Evolutionary conservation across 2,797 vertebrate genomes (phyloP), one percentile per base, ranked within the genome.

Genomic region (Typhlichthys eigenmanni): DNA sequence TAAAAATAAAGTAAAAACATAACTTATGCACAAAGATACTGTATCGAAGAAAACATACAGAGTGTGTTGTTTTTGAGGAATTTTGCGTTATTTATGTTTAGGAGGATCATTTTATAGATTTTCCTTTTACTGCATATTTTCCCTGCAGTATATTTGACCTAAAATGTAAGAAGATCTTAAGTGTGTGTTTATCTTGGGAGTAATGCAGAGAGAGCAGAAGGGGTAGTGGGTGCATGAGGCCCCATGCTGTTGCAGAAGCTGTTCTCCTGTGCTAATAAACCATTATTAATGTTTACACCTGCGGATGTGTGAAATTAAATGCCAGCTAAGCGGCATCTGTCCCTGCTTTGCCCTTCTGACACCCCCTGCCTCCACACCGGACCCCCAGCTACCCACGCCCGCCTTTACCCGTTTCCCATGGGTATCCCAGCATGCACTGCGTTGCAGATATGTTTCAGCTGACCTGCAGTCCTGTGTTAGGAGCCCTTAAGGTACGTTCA

Each of bases 241-340:
- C 51, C 47, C 9, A 5, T 17, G 34, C 16, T 50, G 48, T 59
- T 13, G n/a, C 38, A 10, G 47, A 62, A 51, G 2, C 59, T 50
- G 24, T 29, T 46, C 14, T 38, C 11, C 24, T 10, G 13, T 16
- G 34, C 8, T 43, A 57, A 34, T 55, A 55, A 55, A 55, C 53
- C 24, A 38, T 55, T 55, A 13, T 55, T 55, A 54, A 29, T 54
- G 52, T 55, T 55, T 45, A 49, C 29, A 47, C 47, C 34, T 57
- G 47, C 12, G 61, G 51, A 73, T 43, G 57, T 56, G 43, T 38
- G 52, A 72, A 61, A 69, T 32, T 11, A 64, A 16, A 8, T 69
- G 19, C 45, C 43, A 43, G 60, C 47, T 68, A 61, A 62, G 32
- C 53, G 53, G 11, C 62, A 58, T 60, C 55, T 79, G 63, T 58